A percentile compares a stretch with the other conserved stretches of the same genome.
These are phyloP conservation scores for Apodemus agrarius DNA, from an alignment of 2,797 vertebrate genomes.

Conservation along the genomic window DNA sequence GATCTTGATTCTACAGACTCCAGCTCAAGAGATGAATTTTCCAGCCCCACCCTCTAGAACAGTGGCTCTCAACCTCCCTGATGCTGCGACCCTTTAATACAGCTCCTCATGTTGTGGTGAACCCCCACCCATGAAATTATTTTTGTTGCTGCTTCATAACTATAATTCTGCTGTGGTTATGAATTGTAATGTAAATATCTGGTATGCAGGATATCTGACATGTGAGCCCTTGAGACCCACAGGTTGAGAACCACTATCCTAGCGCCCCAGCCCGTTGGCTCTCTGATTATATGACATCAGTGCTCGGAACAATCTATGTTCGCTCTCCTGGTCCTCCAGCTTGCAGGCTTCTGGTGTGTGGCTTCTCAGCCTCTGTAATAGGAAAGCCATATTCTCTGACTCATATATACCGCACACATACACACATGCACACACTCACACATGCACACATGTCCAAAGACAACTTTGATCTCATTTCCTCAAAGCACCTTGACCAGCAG, in stretches of 20 bases:
- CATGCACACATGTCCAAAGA: not conserved
- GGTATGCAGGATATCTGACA: too few relatives aligned
- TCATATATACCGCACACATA: not conserved
- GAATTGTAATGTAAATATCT: not conserved
- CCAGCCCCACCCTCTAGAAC: not conserved
- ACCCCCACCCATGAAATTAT: not conserved
- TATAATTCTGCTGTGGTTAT: not conserved
- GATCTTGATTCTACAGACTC: not conserved
- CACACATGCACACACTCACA: not conserved
- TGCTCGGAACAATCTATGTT: not conserved
- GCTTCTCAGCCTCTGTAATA: not conserved
- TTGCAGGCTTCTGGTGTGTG: not conserved
- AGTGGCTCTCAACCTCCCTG: not conserved
- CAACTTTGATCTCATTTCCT: too few relatives aligned
- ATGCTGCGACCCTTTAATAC: not conserved
- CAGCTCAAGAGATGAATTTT: too few relatives aligned
- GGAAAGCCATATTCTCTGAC: not conserved
- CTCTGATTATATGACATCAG: too few relatives aligned
- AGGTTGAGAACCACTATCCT: not conserved
- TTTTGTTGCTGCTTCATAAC: not conserved
- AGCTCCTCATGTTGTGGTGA: not conserved
- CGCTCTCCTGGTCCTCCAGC: not conserved
- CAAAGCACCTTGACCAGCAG: not conserved
- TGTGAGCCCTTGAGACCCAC: not conserved
- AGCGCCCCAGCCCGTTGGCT: too few relatives aligned